Evolutionary conservation across 2,113 vertebrate species (phyloP).

Genomic region (Lophius piscatorius): DNA sequence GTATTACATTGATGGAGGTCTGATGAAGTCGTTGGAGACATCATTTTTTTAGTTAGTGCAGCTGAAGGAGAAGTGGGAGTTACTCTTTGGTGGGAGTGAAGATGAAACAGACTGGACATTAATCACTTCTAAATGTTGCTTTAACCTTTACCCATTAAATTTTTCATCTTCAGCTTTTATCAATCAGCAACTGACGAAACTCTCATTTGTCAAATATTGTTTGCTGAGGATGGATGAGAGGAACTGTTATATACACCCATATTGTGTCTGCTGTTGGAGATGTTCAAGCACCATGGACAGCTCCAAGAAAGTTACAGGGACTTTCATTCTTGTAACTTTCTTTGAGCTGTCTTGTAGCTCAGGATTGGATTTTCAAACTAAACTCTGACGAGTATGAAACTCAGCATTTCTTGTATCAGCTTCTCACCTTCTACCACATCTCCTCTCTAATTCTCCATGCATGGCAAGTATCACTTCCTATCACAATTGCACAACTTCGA

Average conservation of each 20-base stretch:
- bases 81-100: conserved; percentile 47
- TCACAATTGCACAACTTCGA: conserved; percentile 57
- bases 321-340: too few species aligned
- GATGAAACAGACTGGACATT: conserved; percentile 53
- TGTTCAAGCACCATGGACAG: conserved; percentile 39
- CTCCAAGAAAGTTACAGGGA: conserved; percentile 7
- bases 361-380: conserved; percentile 22
- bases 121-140: conserved; percentile 62
- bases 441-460: conserved; percentile 51
- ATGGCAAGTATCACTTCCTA: conserved; percentile 72
- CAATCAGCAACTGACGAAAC: conserved; percentile 43
- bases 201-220: conserved; percentile 18
- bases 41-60: conserved; percentile 36
- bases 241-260: neutral
- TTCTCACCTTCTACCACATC: conserved; percentile 35
- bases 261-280: neutral
- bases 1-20: conserved; percentile 1
- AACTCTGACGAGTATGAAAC: conserved; percentile 17
- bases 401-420: conserved; percentile 9
- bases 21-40: conserved; percentile 29
- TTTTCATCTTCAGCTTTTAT: conserved; percentile 52
- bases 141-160: conserved; percentile 58
- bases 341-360: too few species aligned
- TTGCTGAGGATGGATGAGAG: conserved; percentile 8
- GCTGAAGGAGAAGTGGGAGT: conserved; percentile 47